Base-by-base conservation (phyloP, 2,888 invertebrate species). In the Cactoblastis cactorum region DNA sequence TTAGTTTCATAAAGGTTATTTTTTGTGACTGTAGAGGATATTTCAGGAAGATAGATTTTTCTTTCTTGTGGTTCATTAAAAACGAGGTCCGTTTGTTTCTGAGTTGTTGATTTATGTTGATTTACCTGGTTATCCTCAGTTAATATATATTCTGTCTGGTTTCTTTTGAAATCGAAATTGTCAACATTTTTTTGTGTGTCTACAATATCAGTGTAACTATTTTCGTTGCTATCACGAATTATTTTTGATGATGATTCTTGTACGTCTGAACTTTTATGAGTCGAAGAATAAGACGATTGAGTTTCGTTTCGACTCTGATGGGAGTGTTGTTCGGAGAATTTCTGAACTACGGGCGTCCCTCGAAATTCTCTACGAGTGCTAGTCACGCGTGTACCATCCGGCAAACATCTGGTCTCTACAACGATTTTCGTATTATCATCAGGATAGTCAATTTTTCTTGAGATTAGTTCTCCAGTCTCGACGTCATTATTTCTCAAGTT, bases 351-450 rank as follows among this genome's bases (percentile, higher is more conserved):
- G 0, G 87, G 86, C 3, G 67, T 43, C n/a, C 28, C 82, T n/a
- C 83, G 79, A 32, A 92, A 93, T 69, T 94, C 94, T 33, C 93
- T 92, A 38, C 91, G 91, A 15, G 93, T 93, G 54, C 93, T 93
- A n/a, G 93, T 94, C 0, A 94, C 91, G 37, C 90, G 90, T 1
- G 92, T 92, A 12, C 94, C 94, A 65, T 93, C 94, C 0, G 92
- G 92, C 37, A 93, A 76, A 45, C 92, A 91, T 59, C 92, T 91
- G 0, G 93, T 94, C 62, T 94, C 94, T 11, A 92, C 92, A 5
- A 92, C 91, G 56, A 93, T 91, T 80, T 92, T 92, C 38, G 93
- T 92, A 74, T 92, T 92, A 53, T 93, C 91, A 70, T 94, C 93
- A 46, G 92, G 91, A 74, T 93, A 91, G 62, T 92, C 91, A 49